Percentiles rank a stretch among this genome's conserved stretches.
Evolutionary conservation across 2,888 invertebrate genomes (phyloP).

Genomic region (Idaea straminata): DNA sequence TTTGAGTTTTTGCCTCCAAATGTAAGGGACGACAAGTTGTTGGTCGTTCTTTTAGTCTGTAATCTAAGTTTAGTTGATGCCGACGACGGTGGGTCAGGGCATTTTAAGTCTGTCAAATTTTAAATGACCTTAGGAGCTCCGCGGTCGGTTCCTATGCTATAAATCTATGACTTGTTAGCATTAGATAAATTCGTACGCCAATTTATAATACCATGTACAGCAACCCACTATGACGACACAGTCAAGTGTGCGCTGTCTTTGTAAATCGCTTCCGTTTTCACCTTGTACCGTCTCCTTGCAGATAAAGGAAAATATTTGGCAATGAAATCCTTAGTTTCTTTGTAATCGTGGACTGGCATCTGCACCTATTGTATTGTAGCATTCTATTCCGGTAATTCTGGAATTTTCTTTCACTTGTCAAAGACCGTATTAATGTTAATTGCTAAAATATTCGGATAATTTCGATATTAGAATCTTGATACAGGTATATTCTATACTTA

Average conservation of each 20-base stretch:
- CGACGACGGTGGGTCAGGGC: too few species aligned
- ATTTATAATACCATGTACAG: too few species aligned
- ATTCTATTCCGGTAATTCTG: constrained; percentile 34
- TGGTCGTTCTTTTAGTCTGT: too few species aligned
- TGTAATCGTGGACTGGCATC: constrained; percentile 60
- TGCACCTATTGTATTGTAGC: constrained; percentile 35
- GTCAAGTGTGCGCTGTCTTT: neutral
- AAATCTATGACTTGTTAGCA: too few species aligned
- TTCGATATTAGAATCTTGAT: neutral
- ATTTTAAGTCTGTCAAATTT: too few species aligned
- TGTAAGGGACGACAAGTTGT: too few species aligned
- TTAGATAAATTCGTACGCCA: too few species aligned
- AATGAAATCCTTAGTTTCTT: constrained; percentile 67
- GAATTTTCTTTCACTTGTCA: constrained; percentile 35
- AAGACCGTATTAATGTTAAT: constrained; percentile 38
- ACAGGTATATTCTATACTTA: neutral
- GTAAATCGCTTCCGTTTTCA: constrained; percentile 20
- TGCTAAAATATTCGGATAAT: constrained; percentile 16
- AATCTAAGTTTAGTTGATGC: too few species aligned
- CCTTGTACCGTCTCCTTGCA: constrained; percentile 36
- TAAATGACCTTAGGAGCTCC: too few species aligned
- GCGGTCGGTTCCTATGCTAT: too few species aligned
- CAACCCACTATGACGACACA: too few species aligned
- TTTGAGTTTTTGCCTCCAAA: too few species aligned
- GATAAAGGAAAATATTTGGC: constrained; percentile 74